Base-by-base conservation (phyloP, 2,888 invertebrate species). In the Callyntrura sp. region DNA sequence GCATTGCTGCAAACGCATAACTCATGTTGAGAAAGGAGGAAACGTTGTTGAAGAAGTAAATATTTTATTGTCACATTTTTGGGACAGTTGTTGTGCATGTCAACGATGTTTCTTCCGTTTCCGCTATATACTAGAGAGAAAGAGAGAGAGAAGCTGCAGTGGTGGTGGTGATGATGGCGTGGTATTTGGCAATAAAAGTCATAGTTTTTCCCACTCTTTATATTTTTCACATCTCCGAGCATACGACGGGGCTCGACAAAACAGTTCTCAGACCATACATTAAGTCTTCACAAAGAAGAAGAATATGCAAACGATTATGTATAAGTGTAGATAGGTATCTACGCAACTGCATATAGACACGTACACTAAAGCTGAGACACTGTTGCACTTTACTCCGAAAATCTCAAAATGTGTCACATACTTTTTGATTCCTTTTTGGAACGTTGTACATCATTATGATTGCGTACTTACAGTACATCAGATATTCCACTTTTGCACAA, bases 41-140 rank as follows among this genome's bases (percentile, higher is more conserved):
- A 90, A 78, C 83, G 68, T 57, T 87, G 76, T 83, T 90, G 90
- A 86, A 86, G 86, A 86, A 90, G 86, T 90, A 90, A 90, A 90
- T 90, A 90, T 90, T 90, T 90, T 90, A 90, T 90, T 90, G 90
- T 90, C 90, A 90, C 90, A 83, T 90, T 86, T 90, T 87, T 82
- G 86, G 86, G 79, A 90, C 86, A 90, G 86, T 87, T 90, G 90
- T 90, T 90, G 83, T 90, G 84, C 90, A 90, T 86, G 90, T 90
- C 90, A 90, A 90, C 82, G 90, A 83, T 76, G 86, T 87, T 90
- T 86, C 90, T 86, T 86, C 90, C 90, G 85, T 86, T 90, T 85
- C 85, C 85, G 85, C 62, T 73, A 85, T 73, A 85, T 86, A 60
- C 85, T 81, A 81, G 62, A 43, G 62, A 62, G 84, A 73, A 20